Evolutionary conservation across 2,113 vertebrate species (phyloP), one percentile per base, ranked within the genome.

Genomic region (Egretta garzetta): DNA sequence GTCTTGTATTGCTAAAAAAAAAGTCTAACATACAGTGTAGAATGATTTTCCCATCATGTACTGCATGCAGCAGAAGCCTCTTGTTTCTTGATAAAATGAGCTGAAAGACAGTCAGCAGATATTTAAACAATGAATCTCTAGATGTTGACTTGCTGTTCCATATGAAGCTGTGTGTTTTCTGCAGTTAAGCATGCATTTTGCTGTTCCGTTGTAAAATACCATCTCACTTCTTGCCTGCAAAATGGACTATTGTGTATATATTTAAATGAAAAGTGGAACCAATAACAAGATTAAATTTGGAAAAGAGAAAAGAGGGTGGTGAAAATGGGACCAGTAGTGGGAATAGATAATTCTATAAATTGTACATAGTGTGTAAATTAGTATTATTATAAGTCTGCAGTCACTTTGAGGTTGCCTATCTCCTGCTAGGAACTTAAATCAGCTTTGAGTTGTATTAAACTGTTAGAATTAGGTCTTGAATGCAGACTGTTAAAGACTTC

Each of bases 41-140:
- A 96, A 97, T 89, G 93, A 92, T 95, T 97, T 97, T 97, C 96
- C 98, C 98, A 96, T 96, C 98, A 97, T 98, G 97, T 97, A 97
- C 98, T 98, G 98, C 98, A 99, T 99, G 98, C 98, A 97, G 98
- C 98, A 98, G 98, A 98, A 98, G 98, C 98, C 98, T 98, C 98
- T 96, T 86, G 86, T 98, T 98, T 98, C 98, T 98, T 98, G 96
- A 97, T 98, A 98, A 98, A 98, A 98, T 98, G 98, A 99, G 98
- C 99, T 98, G 98, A 98, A 96, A 94, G 96, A 97, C 96, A 95
- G 96, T 98, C 98, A 98, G 98, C 98, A 97, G 97, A 95, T 98
- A 94, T 90, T 92, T 97, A 94, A 96, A 96, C 97, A 97, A 90
- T 96, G 97, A 96, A 93, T 92, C 96, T 94, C 95, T 96, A 95